Evolutionary conservation across 1,140 invertebrate genomes (phyloP).

Genomic region (Trachymyrmex septentrionalis): DNA sequence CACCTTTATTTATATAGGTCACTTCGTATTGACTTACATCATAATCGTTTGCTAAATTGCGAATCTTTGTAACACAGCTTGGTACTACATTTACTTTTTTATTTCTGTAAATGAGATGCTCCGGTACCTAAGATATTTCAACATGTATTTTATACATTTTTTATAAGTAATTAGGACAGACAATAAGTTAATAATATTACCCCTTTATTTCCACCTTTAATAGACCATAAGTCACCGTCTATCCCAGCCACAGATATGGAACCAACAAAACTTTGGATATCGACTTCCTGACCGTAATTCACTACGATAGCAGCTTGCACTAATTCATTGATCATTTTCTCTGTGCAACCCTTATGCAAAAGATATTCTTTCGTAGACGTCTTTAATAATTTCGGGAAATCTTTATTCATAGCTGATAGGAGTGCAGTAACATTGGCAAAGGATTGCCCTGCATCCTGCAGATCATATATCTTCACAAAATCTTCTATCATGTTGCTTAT

Average conservation of each 20-base stretch:
- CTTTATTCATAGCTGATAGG: slow-evolving; percentile 86
- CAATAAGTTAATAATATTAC: slow-evolving; percentile 80
- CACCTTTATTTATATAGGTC: slow-evolving; percentile 73
- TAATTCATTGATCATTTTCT: slow-evolving; percentile 88
- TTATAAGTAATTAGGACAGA: not conserved
- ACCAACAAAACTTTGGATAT: slow-evolving; percentile 89
- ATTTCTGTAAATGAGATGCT: slow-evolving; percentile 80
- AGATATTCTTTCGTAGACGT: slow-evolving; percentile 84
- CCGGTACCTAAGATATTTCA: slow-evolving; percentile 79
- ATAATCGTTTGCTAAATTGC: slow-evolving; percentile 61
- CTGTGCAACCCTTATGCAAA: slow-evolving; percentile 83
- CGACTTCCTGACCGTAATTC: slow-evolving; percentile 89
- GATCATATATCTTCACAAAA: slow-evolving; percentile 87
- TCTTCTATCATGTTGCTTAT: slow-evolving; percentile 78
- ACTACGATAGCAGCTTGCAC: slow-evolving; percentile 87
- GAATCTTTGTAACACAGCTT: slow-evolving; percentile 79
- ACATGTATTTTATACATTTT: not conserved
- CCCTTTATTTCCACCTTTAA: slow-evolving; percentile 89
- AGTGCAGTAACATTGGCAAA: slow-evolving; percentile 87
- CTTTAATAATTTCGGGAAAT: slow-evolving; percentile 86
- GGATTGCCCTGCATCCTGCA: slow-evolving; percentile 86
- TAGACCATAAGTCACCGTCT: slow-evolving; percentile 87
- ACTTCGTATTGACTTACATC: slow-evolving; percentile 74
- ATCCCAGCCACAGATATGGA: slow-evolving; percentile 88
- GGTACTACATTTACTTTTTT: slow-evolving; percentile 83